phyloP scores from a whole-genome alignment of 2,113 vertebrate genomes.

The Lamprologus sp. region DNA sequence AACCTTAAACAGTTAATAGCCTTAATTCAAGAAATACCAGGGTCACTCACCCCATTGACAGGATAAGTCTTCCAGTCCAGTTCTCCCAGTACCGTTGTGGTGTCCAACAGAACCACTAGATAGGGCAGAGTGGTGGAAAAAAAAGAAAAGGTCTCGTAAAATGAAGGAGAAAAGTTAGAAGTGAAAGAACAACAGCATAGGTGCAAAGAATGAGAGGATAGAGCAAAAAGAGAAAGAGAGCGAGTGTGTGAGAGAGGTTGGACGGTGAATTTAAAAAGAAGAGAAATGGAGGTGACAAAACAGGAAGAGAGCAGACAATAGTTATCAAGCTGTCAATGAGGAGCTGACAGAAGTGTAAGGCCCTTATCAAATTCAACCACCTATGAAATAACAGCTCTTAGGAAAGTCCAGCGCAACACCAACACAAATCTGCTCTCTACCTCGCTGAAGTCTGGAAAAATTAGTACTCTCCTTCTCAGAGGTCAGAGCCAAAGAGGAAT shows the following conservation, averaged over 20 bases:
- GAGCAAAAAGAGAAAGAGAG: background rate
- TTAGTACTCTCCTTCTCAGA: conserved; percentile 28
- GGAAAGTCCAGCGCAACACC: conserved; percentile 14
- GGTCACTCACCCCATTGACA: conserved; percentile 90
- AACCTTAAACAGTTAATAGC: background rate
- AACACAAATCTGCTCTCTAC: conserved; percentile 3
- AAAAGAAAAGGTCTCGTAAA: background rate
- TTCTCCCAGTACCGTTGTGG: conserved; percentile 86
- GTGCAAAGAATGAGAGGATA: conserved; percentile 5
- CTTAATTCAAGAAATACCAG: background rate
- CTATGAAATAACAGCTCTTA: conserved; percentile 66
- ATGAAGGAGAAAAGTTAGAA: background rate
- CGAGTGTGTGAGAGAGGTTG: background rate
- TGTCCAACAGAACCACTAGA: conserved; percentile 92
- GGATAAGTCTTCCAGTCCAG: conserved; percentile 96
- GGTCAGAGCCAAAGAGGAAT: conserved; percentile 21
- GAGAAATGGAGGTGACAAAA: conserved; percentile 52
- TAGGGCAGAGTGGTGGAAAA: background rate
- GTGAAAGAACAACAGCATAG: background rate
- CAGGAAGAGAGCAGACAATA: conserved; percentile 47
- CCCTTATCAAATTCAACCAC: conserved; percentile 54
- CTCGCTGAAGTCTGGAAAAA: conserved; percentile 20
- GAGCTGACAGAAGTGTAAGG: conserved; percentile 34
- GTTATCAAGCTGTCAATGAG: conserved; percentile 62
- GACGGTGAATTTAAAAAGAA: conserved; percentile 34